Evolutionary conservation across 2,797 vertebrate species (phyloP).

Genomic region (Staurois parvus): DNA sequence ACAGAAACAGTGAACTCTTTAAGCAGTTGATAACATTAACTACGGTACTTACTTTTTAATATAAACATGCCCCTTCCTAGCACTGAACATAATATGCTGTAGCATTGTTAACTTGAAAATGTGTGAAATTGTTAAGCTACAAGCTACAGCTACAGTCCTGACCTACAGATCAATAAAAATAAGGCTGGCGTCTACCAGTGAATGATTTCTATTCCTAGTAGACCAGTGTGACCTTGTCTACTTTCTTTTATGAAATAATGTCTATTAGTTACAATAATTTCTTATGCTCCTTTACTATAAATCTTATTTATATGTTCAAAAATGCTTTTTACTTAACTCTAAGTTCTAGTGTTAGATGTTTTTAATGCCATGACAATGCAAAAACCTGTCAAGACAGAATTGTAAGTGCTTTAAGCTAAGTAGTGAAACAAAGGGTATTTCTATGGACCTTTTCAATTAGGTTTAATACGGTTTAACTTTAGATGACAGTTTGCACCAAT

Average conservation of each 20-base stretch:
- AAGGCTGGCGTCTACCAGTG: conserved; percentile 13
- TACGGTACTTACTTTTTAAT: not conserved
- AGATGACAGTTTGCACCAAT: too few relatives aligned
- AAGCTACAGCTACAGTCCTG: not conserved
- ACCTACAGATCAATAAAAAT: conserved; percentile 17
- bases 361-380: too few relatives aligned
- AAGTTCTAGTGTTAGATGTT: too few relatives aligned
- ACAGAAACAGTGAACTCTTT: too few relatives aligned
- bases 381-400: not conserved
- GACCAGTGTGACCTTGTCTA: conserved; percentile 22
- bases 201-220: not conserved
- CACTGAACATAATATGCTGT: too few relatives aligned
- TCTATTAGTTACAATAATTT: conserved; percentile 21
- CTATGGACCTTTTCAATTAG: not conserved
- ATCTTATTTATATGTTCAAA: conserved; percentile 21
- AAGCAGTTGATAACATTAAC: not conserved
- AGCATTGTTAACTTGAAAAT: not conserved
- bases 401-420: not conserved
- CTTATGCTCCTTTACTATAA: conserved; percentile 1
- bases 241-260: conserved; percentile 20
- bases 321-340: not conserved
- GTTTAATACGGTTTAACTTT: too few relatives aligned
- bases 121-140: not conserved
- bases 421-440: too few relatives aligned
- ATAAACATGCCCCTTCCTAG: not conserved